These are phyloP conservation scores for Elaphurus davidianus DNA, from an alignment of 2,113 vertebrate genomes.

Conservation along the genomic window DNA sequence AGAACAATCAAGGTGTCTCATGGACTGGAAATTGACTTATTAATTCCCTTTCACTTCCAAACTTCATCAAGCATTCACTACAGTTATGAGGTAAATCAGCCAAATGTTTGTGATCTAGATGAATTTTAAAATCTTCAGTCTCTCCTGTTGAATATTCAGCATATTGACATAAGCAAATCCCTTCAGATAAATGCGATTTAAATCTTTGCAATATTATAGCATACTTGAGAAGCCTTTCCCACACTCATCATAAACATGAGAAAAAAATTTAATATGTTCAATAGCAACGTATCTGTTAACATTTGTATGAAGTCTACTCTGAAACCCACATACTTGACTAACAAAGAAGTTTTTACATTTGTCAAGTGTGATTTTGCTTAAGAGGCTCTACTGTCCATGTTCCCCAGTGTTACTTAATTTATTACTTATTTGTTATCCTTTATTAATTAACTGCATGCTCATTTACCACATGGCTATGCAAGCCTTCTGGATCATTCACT, in stretches of 20 bases:
- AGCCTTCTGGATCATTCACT: constrained; percentile 83
- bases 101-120: constrained; percentile 86
- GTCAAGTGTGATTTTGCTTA: constrained; percentile 87
- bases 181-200: constrained; percentile 86
- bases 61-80: constrained; percentile 86
- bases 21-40: constrained; percentile 84
- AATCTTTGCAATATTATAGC: constrained; percentile 86
- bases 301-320: constrained; percentile 85
- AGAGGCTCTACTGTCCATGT: constrained; percentile 83
- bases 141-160: constrained; percentile 88
- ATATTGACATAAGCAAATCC: constrained; percentile 88
- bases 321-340: constrained; percentile 85
- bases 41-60: constrained; percentile 85
- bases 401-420: constrained; percentile 57
- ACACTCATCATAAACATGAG: constrained; percentile 87
- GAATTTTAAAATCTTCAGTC: constrained; percentile 86
- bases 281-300: constrained; percentile 87
- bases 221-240: constrained; percentile 89
- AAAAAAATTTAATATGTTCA: constrained; percentile 87
- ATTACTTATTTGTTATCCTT: constrained; percentile 37
- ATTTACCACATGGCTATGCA: constrained; percentile 87
- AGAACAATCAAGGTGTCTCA: constrained; percentile 79
- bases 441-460: constrained; percentile 83
- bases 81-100: constrained; percentile 87
- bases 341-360: constrained; percentile 88